Percentiles rank a stretch among this genome's conserved stretches.
Conservation (phyloP, 1,140 invertebrate species). For the Drosophila subobscura region DNA sequence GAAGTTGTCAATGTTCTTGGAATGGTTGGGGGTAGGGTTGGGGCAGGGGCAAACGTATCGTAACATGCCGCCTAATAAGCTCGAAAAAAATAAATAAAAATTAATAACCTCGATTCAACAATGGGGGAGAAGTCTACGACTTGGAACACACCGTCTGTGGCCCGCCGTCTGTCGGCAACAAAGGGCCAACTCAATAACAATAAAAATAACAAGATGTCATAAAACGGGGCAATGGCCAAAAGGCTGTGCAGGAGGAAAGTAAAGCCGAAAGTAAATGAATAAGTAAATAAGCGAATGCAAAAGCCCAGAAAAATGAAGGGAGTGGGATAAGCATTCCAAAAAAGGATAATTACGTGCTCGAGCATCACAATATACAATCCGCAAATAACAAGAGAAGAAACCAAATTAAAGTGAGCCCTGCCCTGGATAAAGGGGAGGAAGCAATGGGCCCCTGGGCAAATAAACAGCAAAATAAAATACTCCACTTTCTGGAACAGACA, state of each 20-base stretch:
- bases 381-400: conserved; percentile 20
- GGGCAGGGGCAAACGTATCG: background rate
- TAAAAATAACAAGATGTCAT: conserved; percentile 80
- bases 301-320: conserved; percentile 9
- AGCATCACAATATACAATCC: conserved; percentile 36
- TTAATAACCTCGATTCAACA: conserved; percentile 64
- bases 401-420: conserved; percentile 67
- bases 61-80: conserved; percentile 70
- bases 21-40: background rate
- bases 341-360: conserved; percentile 80
- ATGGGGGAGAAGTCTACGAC: conserved; percentile 35
- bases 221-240: conserved; percentile 51
- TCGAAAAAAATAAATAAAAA: conserved; percentile 61
- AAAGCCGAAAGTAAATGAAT: conserved; percentile 26
- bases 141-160: conserved; percentile 26
- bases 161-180: conserved; percentile 11
- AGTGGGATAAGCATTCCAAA: conserved; percentile 34
- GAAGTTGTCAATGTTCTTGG: conserved; percentile 69
- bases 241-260: conserved; percentile 6
- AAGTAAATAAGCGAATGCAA: conserved; percentile 55
- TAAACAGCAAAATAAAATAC: conserved; percentile 60
- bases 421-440: background rate
- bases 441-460: conserved; percentile 50
- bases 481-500: conserved; percentile 18
- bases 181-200: conserved; percentile 78